Percentiles rank a stretch among this genome's conserved stretches.
phyloP scores from a whole-genome alignment of 2,888 invertebrate genomes.

The Creontiades dilutus region DNA sequence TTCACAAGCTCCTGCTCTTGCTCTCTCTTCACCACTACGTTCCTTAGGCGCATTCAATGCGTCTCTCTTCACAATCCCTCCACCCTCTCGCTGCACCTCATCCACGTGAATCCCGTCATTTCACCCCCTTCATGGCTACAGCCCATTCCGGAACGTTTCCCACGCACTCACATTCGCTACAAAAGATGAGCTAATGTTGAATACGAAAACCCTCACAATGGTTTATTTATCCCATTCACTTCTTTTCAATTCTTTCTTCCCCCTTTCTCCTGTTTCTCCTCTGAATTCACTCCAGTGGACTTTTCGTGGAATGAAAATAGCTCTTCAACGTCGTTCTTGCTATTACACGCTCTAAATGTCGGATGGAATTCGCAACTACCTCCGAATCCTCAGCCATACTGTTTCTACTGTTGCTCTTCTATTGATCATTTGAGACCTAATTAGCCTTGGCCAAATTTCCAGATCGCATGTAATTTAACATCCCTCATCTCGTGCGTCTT shows the following conservation, averaged over 20 bases:
- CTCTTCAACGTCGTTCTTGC: background rate
- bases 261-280: background rate
- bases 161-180: slow-evolving; percentile 18
- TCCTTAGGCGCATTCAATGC: background rate
- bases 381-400: background rate
- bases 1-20: slow-evolving; percentile 13
- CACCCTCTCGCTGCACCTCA: background rate
- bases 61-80: background rate
- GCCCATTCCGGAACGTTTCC: slow-evolving; percentile 18
- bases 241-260: background rate
- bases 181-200: slow-evolving; percentile 53
- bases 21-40: background rate
- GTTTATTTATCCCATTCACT: slow-evolving; percentile 52
- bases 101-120: slow-evolving; percentile 23
- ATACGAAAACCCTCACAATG: slow-evolving; percentile 33
- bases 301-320: background rate
- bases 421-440: no score
- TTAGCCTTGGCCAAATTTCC: no score
- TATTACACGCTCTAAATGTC: slow-evolving; percentile 24
- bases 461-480: no score
- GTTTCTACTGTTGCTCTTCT: background rate
- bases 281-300: background rate
- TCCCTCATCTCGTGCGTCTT: no score
- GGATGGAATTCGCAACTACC: background rate
- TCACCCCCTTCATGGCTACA: background rate